phyloP scores from a whole-genome alignment of 2,797 vertebrate species.

The Enteromius mattozi region DNA sequence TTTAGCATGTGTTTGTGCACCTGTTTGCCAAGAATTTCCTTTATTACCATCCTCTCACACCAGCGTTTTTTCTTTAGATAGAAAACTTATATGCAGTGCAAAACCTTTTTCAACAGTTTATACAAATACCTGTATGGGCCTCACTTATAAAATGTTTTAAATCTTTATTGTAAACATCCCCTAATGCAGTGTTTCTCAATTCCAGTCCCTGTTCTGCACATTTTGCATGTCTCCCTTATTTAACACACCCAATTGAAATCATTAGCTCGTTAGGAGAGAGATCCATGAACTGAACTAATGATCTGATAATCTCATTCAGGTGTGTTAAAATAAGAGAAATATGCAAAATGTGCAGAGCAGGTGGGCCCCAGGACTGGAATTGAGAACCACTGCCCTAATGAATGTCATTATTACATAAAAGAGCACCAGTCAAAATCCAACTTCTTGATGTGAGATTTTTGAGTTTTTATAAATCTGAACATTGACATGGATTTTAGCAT shows the following conservation, averaged over 20 bases:
- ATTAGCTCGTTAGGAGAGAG: no score
- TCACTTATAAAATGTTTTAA: not conserved
- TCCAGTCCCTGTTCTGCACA: no score
- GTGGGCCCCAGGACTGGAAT: no score
- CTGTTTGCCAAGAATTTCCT: slow-evolving; percentile 45
- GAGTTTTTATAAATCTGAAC: not conserved
- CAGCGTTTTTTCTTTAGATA: not conserved
- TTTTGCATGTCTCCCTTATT: no score
- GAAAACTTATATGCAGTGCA: not conserved
- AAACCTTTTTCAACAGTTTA: not conserved
- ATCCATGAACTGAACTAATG: no score
- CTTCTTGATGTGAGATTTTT: not conserved
- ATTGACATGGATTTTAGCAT: not conserved
- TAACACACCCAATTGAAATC: no score
- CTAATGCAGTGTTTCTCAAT: not conserved
- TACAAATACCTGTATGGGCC: not conserved
- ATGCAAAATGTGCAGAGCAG: no score
- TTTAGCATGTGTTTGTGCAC: slow-evolving; percentile 59
- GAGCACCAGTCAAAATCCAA: not conserved
- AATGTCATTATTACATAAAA: not conserved
- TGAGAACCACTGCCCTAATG: not conserved
- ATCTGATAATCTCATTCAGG: no score
- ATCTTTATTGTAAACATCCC: not conserved
- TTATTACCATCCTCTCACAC: not conserved
- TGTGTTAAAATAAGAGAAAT: no score